These are phyloP conservation scores for Centropyge bicolor DNA, from an alignment of 2,797 vertebrate species.

Conservation along the genomic window DNA sequence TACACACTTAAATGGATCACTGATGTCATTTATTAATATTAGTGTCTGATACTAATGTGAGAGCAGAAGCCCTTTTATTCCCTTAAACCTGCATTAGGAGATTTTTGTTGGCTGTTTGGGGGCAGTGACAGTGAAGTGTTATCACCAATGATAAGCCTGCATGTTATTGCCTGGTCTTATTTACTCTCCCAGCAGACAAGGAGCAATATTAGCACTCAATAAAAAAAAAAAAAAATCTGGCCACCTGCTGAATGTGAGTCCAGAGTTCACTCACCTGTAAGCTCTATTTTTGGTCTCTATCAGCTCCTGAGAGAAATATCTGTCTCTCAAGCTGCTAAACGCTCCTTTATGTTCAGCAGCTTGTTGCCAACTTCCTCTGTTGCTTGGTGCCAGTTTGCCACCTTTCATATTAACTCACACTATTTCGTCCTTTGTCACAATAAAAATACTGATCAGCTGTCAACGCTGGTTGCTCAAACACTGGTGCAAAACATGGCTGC, in stretches of 20 bases:
- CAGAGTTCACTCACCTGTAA: background rate
- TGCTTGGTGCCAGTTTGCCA: background rate
- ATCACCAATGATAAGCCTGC: background rate
- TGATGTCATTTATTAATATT: background rate
- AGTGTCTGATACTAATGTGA: background rate
- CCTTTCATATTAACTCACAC: too few species aligned
- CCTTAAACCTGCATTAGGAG: too few species aligned
- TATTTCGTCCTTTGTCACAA: too few species aligned
- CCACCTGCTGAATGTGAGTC: too few species aligned
- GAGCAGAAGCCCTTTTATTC: too few species aligned
- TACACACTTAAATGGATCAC: background rate
- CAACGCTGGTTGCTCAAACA: background rate
- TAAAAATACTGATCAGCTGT: background rate
- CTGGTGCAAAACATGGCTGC: background rate
- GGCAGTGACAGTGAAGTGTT: background rate
- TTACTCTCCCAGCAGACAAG: background rate
- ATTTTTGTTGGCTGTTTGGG: background rate
- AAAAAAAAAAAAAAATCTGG: background rate
- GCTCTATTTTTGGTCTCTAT: background rate
- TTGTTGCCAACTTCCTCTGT: background rate
- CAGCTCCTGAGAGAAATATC: too few species aligned
- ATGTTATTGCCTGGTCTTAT: background rate
- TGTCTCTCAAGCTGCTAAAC: background rate
- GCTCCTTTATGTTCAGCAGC: background rate
- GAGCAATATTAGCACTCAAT: too few species aligned